Base-by-base conservation (phyloP, 1,140 invertebrate species). In the Dendroctonus ponderosae region DNA sequence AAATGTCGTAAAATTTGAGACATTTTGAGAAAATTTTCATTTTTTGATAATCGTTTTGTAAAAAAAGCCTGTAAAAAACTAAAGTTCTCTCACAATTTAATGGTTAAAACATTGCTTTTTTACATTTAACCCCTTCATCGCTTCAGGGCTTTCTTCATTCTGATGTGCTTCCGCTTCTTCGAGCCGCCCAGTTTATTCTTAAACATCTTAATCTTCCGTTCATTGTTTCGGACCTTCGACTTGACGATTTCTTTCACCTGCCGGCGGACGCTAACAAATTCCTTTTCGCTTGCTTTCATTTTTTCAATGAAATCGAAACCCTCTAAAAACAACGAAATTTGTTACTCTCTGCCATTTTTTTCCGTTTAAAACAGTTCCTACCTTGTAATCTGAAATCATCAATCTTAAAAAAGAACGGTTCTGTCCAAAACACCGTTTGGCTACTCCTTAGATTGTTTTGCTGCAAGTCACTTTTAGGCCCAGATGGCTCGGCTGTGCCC, bases 161-260 rank as follows among this genome's bases (percentile, higher is more conserved):
- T 70, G 40, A 74, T 59, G 9, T 66, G 66, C 67, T 74, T 73
- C 59, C 72, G 70, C 50, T 61, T 69, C 61, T 72, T 73, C 37
- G 49, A 72, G 6, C 73, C 73, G 12, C 76, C 75, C 14, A 77
- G 60, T 64, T 77, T 77, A 53, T 72, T 77, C 52, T 72, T 72
- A 63, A 77, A 78, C 53, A 63, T 72, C 74, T 81, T 82, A 68
- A 78, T 82, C 70, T 85, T 86, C 52, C 80, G 80, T 46, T 81
- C 76, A 70, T 84, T 86, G 68, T 84, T 86, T 64, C 82, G 82
- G 52, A 87, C 80, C 74, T 86, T 83, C 57, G 82, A 80, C 70
- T 82, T 84, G 65, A 87, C 82, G 8, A 86, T 78, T 67, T 82
- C 80, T 76, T 86, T 87, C 11, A 87, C 74, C 73, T 84, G 80